phyloP scores from a whole-genome alignment of 1,140 invertebrate species.

The Caenorhabditis latens region DNA sequence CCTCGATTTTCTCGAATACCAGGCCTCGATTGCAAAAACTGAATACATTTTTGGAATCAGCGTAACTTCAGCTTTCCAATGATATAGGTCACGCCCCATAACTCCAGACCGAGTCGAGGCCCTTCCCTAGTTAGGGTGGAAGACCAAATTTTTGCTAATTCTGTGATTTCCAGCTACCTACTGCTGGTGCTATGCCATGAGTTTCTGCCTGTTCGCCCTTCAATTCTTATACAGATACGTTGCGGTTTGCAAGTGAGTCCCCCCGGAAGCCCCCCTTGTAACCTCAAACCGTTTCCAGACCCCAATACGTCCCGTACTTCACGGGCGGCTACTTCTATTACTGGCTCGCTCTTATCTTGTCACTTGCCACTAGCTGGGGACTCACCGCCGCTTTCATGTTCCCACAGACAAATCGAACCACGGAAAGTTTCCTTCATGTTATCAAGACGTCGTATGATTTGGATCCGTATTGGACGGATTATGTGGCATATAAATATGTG shows the following conservation, averaged over 20 bases:
- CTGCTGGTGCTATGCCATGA: conserved; percentile 23
- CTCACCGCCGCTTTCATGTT: neutral
- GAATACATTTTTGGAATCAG: no score
- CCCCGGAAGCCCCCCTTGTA: no score
- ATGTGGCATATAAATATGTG: conserved; percentile 18
- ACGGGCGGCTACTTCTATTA: neutral
- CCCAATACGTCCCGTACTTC: neutral
- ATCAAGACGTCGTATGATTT: neutral
- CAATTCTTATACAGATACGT: conserved; percentile 31
- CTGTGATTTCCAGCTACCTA: neutral
- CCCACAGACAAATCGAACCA: neutral
- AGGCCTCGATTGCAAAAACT: no score
- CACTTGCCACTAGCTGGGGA: neutral
- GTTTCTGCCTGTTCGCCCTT: neutral
- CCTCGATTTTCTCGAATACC: no score
- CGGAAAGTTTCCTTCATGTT: neutral
- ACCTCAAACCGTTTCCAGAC: neutral
- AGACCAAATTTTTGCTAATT: no score
- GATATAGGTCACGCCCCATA: no score
- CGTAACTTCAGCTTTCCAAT: no score
- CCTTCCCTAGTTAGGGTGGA: no score
- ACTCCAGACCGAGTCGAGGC: no score
- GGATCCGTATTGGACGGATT: neutral
- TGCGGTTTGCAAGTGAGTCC: conserved; percentile 9
- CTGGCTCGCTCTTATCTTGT: neutral